These are phyloP conservation scores for Diaprepes abbreviatus DNA, from an alignment of 2,888 invertebrate species.

Conservation along the genomic window DNA sequence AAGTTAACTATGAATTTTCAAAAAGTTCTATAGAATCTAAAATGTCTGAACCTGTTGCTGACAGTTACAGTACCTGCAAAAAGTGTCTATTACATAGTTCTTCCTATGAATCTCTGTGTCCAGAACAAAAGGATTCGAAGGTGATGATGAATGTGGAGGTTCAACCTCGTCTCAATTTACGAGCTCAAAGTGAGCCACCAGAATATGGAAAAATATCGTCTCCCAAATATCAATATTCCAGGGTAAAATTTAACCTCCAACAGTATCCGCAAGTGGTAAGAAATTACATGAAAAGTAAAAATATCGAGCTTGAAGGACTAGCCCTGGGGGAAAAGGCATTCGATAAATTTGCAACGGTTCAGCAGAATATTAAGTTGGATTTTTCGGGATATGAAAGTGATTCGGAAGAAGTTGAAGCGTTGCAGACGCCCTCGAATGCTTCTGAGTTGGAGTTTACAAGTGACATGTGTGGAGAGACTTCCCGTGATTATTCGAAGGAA, in stretches of 20 bases:
- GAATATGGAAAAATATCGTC: constrained; percentile 52
- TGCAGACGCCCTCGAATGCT: constrained; percentile 85
- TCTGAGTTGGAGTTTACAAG: constrained; percentile 76
- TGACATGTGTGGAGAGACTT: constrained; percentile 62
- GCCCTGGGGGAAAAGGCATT: constrained; percentile 71
- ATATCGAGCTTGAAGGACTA: constrained; percentile 75
- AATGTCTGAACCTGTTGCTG: background rate
- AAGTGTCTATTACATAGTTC: constrained; percentile 51
- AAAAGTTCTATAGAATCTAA: constrained; percentile 14
- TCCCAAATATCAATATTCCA: constrained; percentile 74
- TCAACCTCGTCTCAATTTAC: constrained; percentile 33
- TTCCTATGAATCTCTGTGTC: constrained; percentile 54
- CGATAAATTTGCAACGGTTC: constrained; percentile 48
- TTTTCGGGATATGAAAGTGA: constrained; percentile 56
- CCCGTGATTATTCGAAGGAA: constrained; percentile 18
- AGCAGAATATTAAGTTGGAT: constrained; percentile 55
- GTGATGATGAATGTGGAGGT: background rate
- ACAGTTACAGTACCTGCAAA: constrained; percentile 2
- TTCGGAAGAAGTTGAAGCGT: constrained; percentile 69
- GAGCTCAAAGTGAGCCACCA: constrained; percentile 63
- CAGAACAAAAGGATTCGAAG: constrained; percentile 5
- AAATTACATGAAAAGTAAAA: constrained; percentile 83
- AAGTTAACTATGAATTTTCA: constrained; percentile 18
- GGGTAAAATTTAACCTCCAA: constrained; percentile 81
- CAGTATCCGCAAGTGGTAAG: constrained; percentile 82